phyloP scores from a whole-genome alignment of 2,113 vertebrate species.

The Coreoperca whiteheadi region DNA sequence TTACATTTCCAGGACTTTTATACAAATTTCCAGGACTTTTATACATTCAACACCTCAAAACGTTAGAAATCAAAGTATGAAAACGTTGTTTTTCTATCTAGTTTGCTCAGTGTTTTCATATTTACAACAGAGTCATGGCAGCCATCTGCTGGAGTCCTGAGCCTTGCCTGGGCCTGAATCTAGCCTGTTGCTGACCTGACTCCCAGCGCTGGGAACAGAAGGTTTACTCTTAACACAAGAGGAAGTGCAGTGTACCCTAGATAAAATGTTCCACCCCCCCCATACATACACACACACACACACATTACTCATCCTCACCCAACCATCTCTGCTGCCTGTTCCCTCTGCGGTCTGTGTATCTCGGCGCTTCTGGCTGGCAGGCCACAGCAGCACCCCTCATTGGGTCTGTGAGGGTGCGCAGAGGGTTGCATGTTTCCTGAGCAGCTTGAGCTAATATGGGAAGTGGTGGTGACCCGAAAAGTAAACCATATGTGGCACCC shows the following conservation, averaged over 20 bases:
- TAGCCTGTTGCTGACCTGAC: constrained; percentile 44
- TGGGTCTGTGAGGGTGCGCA: constrained; percentile 38
- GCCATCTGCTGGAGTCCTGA: constrained; percentile 64
- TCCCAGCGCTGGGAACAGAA: constrained; percentile 54
- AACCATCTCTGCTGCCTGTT: constrained; percentile 43
- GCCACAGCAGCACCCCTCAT: constrained; percentile 36
- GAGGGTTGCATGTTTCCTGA: constrained; percentile 73
- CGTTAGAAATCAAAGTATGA: background rate
- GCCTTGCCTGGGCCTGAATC: constrained; percentile 25
- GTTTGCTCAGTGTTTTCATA: constrained; percentile 28
- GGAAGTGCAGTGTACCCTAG: constrained; percentile 80
- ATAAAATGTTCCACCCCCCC: constrained; percentile 62
- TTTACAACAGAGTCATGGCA: constrained; percentile 30
- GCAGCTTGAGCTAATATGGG: constrained; percentile 77
- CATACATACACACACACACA: background rate
- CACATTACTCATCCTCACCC: constrained; percentile 34
- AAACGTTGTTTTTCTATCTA: background rate
- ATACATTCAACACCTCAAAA: background rate
- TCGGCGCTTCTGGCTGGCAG: constrained; percentile 56
- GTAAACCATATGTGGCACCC: constrained; percentile 40
- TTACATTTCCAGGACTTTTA: too few species aligned
- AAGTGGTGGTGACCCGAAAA: constrained; percentile 73
- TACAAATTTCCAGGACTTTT: background rate
- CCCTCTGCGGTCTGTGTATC: constrained; percentile 66
- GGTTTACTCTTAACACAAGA: constrained; percentile 63